Percentiles rank a stretch among this genome's conserved stretches.
Evolutionary conservation across 2,113 vertebrate genomes (phyloP).

Genomic region (Megalops atlanticus): DNA sequence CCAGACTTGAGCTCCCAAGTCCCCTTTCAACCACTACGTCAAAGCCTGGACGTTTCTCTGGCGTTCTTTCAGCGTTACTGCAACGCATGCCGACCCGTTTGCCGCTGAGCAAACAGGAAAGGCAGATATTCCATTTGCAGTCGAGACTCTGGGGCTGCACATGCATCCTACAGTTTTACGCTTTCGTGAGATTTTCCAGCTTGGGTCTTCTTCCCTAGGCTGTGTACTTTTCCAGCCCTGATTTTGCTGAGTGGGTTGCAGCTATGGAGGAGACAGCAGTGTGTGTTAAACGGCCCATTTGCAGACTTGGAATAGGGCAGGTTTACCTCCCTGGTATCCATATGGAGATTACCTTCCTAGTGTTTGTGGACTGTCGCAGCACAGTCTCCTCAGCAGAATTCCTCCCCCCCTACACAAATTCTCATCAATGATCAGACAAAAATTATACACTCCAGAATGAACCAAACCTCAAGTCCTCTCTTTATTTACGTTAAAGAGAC

Average conservation of each 20-base stretch:
- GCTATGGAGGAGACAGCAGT: constrained; percentile 53
- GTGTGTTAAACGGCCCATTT: constrained; percentile 64
- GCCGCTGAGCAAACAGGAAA: constrained; percentile 21
- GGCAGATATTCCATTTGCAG: neutral
- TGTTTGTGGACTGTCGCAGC: too few relatives aligned
- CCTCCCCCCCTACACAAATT: too few relatives aligned
- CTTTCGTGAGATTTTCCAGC: neutral
- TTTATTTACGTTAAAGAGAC: too few relatives aligned
- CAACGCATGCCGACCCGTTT: constrained; percentile 32
- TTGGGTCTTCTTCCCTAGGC: constrained; percentile 33
- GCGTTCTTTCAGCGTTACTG: neutral
- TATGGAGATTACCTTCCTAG: too few relatives aligned
- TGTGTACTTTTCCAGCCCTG: constrained; percentile 49
- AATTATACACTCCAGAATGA: too few relatives aligned
- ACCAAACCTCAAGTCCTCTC: too few relatives aligned
- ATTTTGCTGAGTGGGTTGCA: constrained; percentile 35
- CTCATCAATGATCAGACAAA: too few relatives aligned
- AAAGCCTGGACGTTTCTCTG: constrained; percentile 25
- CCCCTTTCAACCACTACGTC: neutral
- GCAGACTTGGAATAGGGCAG: constrained; percentile 46
- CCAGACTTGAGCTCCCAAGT: constrained; percentile 19
- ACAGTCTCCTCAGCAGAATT: too few relatives aligned
- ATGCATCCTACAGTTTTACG: constrained; percentile 17
- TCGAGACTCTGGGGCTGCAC: constrained; percentile 27
- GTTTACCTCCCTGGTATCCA: constrained; percentile 50